These are phyloP conservation scores for Porites cylindrica DNA, from an alignment of 92 coral and sea anemone genomes.

Conservation along the genomic window DNA sequence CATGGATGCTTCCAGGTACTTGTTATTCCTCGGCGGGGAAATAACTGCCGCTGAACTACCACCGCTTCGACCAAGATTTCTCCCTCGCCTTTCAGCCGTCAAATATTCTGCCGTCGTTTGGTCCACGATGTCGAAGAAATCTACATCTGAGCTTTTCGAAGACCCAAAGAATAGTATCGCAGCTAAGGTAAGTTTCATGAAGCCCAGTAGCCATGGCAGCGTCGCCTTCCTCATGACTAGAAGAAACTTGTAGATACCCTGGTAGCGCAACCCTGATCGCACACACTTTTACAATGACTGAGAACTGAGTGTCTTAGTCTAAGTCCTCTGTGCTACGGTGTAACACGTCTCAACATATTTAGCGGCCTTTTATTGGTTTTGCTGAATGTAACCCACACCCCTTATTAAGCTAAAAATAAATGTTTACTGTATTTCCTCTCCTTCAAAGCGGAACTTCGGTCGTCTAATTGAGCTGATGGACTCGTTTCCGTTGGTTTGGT, in stretches of 20 bases:
- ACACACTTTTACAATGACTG: conserved; percentile 53
- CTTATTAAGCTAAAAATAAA: no score
- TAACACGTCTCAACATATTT: no score
- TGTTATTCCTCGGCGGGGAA: conserved; percentile 22
- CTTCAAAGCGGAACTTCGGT: no score
- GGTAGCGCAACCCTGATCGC: conserved; percentile 44
- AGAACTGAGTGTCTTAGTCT: conserved; percentile 49
- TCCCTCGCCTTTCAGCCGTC: background rate
- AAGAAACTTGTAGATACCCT: conserved; percentile 51
- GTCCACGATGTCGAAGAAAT: conserved; percentile 22
- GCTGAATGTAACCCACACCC: no score
- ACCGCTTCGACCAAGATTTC: background rate
- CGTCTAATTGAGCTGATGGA: no score
- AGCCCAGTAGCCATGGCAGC: background rate
- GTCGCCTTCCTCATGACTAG: conserved; percentile 31
- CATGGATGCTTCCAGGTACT: conserved; percentile 28
- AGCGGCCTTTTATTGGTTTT: no score
- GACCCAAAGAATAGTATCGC: background rate
- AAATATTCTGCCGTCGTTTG: conserved; percentile 14
- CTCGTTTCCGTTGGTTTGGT: no score
- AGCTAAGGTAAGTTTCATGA: background rate
- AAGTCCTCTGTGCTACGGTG: conserved; percentile 5
- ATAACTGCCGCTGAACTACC: background rate
- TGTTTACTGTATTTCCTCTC: no score
- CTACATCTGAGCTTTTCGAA: conserved; percentile 1